Conservation (phyloP, 64 coral and sea anemone species). For the Porites lutea region DNA sequence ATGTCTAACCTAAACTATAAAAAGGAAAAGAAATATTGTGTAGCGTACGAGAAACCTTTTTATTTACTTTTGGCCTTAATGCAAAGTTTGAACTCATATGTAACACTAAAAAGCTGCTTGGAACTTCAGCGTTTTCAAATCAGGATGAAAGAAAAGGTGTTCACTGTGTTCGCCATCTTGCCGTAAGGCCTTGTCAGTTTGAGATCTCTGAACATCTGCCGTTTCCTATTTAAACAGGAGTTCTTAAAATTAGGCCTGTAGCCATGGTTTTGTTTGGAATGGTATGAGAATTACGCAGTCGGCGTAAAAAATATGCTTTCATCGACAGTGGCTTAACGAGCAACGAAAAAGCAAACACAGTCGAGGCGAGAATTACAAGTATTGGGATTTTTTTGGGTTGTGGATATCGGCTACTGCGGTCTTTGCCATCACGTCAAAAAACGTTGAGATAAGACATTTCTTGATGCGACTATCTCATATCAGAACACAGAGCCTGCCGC, state of each 20-base stretch:
- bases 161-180: background rate
- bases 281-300: slow-evolving; percentile 58
- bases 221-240: slow-evolving; percentile 53
- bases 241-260: slow-evolving; percentile 63
- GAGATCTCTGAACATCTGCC: slow-evolving; percentile 12
- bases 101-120: background rate
- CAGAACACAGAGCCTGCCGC: background rate
- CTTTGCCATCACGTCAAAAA: background rate
- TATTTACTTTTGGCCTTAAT: background rate
- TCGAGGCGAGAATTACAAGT: background rate
- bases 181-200: background rate
- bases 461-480: background rate
- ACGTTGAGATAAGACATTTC: background rate
- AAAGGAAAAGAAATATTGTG: background rate
- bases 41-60: too few species aligned
- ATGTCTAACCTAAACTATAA: background rate
- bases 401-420: background rate
- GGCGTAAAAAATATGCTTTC: slow-evolving; percentile 18
- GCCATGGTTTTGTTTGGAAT: slow-evolving; percentile 74
- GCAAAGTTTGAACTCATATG: background rate
- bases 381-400: background rate
- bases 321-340: slow-evolving; percentile 47
- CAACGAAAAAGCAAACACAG: slow-evolving; percentile 21
- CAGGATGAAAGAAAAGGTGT: background rate
- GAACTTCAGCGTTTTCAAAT: background rate